Conservation (phyloP, 2,113 vertebrate genomes). For the Papio anubis region DNA sequence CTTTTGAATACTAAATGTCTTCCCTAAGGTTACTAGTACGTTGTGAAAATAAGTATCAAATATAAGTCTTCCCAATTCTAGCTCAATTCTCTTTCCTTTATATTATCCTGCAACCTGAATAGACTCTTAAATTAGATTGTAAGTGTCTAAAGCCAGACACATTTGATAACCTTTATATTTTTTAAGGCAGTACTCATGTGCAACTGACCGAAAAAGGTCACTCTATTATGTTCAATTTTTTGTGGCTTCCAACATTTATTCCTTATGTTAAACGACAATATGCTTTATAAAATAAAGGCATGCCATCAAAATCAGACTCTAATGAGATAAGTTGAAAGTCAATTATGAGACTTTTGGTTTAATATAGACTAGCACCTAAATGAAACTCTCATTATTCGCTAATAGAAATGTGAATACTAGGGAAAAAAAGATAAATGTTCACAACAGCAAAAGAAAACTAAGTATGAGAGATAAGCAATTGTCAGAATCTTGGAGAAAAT, state of each 20-base stretch:
- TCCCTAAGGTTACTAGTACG: background rate
- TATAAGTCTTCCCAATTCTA: background rate
- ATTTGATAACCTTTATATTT: background rate
- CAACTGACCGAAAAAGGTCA: background rate
- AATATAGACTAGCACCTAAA: background rate
- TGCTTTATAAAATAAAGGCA: background rate
- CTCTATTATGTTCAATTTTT: background rate
- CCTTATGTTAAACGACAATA: background rate
- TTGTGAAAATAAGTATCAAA: background rate
- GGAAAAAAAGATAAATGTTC: background rate
- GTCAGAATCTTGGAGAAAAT: background rate
- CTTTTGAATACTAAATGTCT: background rate
- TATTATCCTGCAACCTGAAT: background rate
- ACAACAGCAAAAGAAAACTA: background rate
- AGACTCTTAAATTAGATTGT: background rate
- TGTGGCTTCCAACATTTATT: background rate
- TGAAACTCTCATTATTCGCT: background rate
- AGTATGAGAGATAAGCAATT: background rate
- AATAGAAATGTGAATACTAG: background rate
- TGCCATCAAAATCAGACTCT: background rate
- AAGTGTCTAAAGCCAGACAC: background rate
- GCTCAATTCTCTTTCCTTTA: background rate
- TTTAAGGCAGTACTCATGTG: background rate
- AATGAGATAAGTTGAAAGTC: background rate
- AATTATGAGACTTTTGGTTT: background rate